Evolutionary conservation across 2,113 vertebrate genomes (phyloP).

Genomic region (Strigops habroptila): DNA sequence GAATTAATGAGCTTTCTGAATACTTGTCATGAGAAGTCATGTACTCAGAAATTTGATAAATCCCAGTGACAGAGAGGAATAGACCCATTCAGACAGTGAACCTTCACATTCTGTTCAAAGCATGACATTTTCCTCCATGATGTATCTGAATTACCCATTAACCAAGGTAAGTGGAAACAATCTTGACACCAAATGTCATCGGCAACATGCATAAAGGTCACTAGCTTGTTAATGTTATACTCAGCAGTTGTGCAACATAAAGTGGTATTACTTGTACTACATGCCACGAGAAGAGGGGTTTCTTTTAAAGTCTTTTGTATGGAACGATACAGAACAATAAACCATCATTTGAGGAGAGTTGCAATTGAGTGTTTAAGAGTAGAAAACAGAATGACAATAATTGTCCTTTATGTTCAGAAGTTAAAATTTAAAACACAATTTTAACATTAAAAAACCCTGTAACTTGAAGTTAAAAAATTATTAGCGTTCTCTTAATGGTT

Average conservation of each 20-base stretch:
- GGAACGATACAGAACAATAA: neutral
- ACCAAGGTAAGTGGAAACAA: neutral
- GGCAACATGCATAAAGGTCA: neutral
- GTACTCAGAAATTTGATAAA: constrained; percentile 30
- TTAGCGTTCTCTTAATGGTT: neutral
- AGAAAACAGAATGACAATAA: neutral
- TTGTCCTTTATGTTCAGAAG: neutral
- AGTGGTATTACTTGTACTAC: neutral
- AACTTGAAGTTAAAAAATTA: neutral
- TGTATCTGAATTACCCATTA: neutral
- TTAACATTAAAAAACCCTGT: neutral
- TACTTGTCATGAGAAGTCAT: constrained; percentile 49
- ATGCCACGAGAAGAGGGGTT: neutral
- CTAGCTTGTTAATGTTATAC: neutral
- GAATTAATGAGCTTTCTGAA: constrained; percentile 46
- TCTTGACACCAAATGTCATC: constrained; percentile 15
- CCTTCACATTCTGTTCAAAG: constrained; percentile 19
- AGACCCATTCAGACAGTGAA: constrained; percentile 16
- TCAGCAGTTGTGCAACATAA: neutral
- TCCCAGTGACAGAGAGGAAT: constrained; percentile 4
- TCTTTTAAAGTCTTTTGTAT: neutral
- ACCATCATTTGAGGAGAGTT: neutral
- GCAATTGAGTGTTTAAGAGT: neutral
- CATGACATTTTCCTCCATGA: neutral
- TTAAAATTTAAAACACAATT: neutral